Conservation (phyloP, 2,113 vertebrate genomes). For the Mus pahari region DNA sequence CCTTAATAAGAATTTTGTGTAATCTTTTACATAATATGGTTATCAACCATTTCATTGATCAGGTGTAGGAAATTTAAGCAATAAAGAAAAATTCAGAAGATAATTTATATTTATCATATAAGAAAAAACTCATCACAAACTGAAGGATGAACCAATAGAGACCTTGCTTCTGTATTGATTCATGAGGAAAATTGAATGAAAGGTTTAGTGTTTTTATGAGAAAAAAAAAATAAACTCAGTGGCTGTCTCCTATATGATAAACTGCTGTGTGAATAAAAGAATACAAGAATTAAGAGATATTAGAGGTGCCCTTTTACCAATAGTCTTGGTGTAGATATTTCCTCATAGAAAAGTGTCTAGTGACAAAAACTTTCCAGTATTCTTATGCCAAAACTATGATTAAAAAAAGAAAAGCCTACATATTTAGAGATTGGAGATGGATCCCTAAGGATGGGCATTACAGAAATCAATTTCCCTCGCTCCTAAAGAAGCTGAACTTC, state of each 20-base stretch:
- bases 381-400: neutral
- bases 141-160: neutral
- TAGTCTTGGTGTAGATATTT: neutral
- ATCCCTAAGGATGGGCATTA: neutral
- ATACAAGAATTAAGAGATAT: no score
- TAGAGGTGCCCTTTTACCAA: no score
- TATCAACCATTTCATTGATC: neutral
- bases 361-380: neutral
- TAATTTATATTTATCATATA: neutral
- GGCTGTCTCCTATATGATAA: neutral
- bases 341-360: neutral
- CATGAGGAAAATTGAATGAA: neutral
- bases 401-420: neutral
- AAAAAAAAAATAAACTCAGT: neutral
- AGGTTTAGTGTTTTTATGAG: neutral
- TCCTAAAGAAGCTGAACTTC: neutral
- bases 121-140: neutral
- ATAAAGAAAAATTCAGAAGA: neutral
- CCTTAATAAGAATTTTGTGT: neutral
- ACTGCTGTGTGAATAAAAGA: neutral
- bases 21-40: accelerated
- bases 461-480: neutral
- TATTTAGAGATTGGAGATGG: neutral
- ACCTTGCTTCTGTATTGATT: neutral
- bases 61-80: neutral